phyloP scores from a whole-genome alignment of 2,113 vertebrate species.

The Equus quagga region DNA sequence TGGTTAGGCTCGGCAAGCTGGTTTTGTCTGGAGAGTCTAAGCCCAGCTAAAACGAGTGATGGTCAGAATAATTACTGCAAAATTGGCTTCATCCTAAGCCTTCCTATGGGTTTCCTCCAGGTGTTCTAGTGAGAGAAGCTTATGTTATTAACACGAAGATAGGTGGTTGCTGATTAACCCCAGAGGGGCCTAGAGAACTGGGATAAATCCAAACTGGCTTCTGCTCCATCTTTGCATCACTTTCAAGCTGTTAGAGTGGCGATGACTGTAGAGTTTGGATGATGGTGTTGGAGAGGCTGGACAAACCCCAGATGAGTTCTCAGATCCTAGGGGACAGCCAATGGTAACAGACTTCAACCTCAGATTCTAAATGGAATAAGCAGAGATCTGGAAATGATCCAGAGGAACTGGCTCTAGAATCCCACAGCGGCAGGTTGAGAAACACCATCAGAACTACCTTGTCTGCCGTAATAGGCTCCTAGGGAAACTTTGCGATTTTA shows the following conservation, averaged over 20 bases:
- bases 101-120: slow-evolving; percentile 61
- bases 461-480: background rate
- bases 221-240: slow-evolving; percentile 57
- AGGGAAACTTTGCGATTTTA: background rate
- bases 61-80: slow-evolving; percentile 33
- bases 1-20: background rate
- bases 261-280: slow-evolving; percentile 41
- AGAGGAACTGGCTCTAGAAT: slow-evolving; percentile 16
- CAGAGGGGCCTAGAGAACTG: slow-evolving; percentile 39
- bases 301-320: slow-evolving; percentile 62
- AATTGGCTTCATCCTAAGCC: slow-evolving; percentile 29
- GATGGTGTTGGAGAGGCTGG: slow-evolving; percentile 17
- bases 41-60: slow-evolving; percentile 35
- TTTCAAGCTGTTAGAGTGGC: slow-evolving; percentile 59
- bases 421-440: slow-evolving; percentile 28
- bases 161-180: slow-evolving; percentile 74
- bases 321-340: slow-evolving; percentile 45
- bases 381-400: slow-evolving; percentile 70
- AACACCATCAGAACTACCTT: background rate
- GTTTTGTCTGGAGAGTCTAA: slow-evolving; percentile 49
- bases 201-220: slow-evolving; percentile 65
- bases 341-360: slow-evolving; percentile 52
- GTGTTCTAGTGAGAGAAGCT: slow-evolving; percentile 56
- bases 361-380: slow-evolving; percentile 65
- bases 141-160: slow-evolving; percentile 62